Percentiles rank a stretch among this genome's conserved stretches.
phyloP scores from a whole-genome alignment of 2,113 vertebrate species.

The Nothocercus julius region DNA sequence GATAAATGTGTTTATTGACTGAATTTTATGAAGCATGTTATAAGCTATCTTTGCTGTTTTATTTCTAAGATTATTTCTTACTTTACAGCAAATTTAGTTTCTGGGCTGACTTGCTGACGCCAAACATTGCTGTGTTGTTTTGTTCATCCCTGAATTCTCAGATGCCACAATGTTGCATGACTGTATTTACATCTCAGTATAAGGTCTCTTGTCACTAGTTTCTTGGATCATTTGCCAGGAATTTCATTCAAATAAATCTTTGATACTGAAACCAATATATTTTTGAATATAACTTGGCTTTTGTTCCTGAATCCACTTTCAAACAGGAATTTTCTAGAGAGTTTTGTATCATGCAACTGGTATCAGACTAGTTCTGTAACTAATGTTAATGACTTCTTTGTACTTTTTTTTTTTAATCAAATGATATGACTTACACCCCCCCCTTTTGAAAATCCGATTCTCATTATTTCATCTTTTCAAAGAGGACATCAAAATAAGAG shows the following conservation, averaged over 20 bases:
- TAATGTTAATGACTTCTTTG: neutral
- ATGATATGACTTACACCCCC: neutral
- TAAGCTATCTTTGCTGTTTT: slow-evolving; percentile 22
- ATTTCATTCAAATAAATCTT: neutral
- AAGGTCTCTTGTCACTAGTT: neutral
- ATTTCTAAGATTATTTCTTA: slow-evolving; percentile 24
- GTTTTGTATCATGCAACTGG: neutral
- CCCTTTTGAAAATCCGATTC: neutral
- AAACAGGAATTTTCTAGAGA: neutral
- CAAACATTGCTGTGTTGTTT: neutral
- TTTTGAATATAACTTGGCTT: neutral
- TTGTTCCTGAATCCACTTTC: neutral
- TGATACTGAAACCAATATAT: neutral
- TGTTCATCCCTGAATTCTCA: neutral
- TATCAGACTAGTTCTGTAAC: neutral
- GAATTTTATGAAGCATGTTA: slow-evolving; percentile 18
- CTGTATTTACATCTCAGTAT: slow-evolving; percentile 24
- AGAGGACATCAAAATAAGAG: neutral
- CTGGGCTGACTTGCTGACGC: slow-evolving; percentile 2
- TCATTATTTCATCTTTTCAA: neutral
- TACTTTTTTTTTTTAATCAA: neutral
- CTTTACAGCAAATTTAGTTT: slow-evolving; percentile 51
- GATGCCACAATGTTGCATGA: neutral
- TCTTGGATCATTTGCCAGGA: slow-evolving; percentile 32
- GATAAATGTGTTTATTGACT: slow-evolving; percentile 17